phyloP scores from a whole-genome alignment of 2,888 invertebrate genomes.

The Acanthacorydalis orientalis region DNA sequence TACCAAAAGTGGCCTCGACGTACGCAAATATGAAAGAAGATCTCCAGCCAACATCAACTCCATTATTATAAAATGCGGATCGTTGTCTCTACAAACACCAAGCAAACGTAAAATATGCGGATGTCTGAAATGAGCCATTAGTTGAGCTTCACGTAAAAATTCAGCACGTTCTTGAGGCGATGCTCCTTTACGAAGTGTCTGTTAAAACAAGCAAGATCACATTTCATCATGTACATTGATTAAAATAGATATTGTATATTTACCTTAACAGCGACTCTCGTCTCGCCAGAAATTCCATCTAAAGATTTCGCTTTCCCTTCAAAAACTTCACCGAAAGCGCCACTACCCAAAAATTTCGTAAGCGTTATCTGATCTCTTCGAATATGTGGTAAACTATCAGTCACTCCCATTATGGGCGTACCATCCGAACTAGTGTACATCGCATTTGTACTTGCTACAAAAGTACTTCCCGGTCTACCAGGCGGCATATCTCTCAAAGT shows the following conservation, averaged over 20 bases:
- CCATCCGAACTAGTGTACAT: slow-evolving; percentile 46
- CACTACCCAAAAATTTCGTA: slow-evolving; percentile 81
- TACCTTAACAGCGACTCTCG: slow-evolving; percentile 85
- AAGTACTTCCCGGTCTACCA: slow-evolving; percentile 33
- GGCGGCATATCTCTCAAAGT: slow-evolving; percentile 68
- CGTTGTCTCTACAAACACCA: slow-evolving; percentile 88
- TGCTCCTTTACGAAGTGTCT: slow-evolving; percentile 85
- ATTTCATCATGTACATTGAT: not conserved
- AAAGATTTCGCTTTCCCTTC: slow-evolving; percentile 71
- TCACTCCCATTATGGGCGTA: slow-evolving; percentile 51
- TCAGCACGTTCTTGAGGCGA: slow-evolving; percentile 80
- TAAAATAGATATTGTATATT: slow-evolving; percentile 6
- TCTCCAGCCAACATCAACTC: slow-evolving; percentile 98
- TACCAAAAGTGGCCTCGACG: slow-evolving; percentile 61
- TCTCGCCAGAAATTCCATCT: slow-evolving; percentile 31
- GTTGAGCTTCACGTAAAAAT: slow-evolving; percentile 88
- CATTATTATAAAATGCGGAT: slow-evolving; percentile 85
- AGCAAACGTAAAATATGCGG: slow-evolving; percentile 84
- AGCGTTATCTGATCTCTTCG: slow-evolving; percentile 71
- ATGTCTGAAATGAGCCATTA: slow-evolving; percentile 96
- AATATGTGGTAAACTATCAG: slow-evolving; percentile 73
- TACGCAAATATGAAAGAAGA: slow-evolving; percentile 73
- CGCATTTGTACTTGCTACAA: slow-evolving; percentile 70
- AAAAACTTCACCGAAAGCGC: slow-evolving; percentile 95
- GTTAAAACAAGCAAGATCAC: slow-evolving; percentile 11